phyloP scores from a whole-genome alignment of 2,888 invertebrate species.

The Aproaerema taeniolella region DNA sequence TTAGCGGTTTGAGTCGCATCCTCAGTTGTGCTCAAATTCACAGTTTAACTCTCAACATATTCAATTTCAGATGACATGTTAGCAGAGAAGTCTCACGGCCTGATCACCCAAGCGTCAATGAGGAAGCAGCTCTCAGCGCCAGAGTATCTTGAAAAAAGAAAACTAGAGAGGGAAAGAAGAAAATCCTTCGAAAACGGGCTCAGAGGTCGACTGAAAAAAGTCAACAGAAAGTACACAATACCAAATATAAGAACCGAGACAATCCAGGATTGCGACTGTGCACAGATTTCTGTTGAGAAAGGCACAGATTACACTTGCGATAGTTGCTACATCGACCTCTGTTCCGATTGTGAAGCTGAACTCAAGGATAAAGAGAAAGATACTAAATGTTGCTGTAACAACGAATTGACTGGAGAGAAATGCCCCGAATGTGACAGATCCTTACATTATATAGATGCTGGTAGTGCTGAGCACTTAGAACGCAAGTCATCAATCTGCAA shows the following conservation, averaged over 20 bases:
- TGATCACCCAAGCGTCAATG: slow-evolving; percentile 77
- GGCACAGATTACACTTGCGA: slow-evolving; percentile 67
- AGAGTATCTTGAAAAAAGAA: slow-evolving; percentile 92
- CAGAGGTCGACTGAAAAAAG: slow-evolving; percentile 78
- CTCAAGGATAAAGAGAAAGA: slow-evolving; percentile 41
- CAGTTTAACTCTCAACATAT: too few species aligned
- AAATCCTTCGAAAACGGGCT: slow-evolving; percentile 79
- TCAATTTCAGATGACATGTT: slow-evolving; percentile 76
- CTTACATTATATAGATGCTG: slow-evolving; percentile 62
- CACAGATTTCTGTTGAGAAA: slow-evolving; percentile 57
- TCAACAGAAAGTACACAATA: slow-evolving; percentile 61
- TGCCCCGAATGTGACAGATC: slow-evolving; percentile 63
- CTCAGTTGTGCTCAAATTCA: too few species aligned
- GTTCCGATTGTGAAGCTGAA: slow-evolving; percentile 65
- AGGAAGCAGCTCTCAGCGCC: slow-evolving; percentile 90
- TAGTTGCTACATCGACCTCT: slow-evolving; percentile 59
- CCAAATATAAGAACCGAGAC: slow-evolving; percentile 41
- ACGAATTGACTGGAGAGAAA: slow-evolving; percentile 44
- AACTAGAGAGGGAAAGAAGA: slow-evolving; percentile 82
- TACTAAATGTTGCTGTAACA: slow-evolving; percentile 48
- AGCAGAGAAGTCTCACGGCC: slow-evolving; percentile 77
- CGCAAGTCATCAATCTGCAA: slow-evolving; percentile 53
- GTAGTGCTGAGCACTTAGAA: slow-evolving; percentile 58
- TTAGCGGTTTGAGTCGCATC: too few species aligned
- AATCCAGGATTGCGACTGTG: slow-evolving; percentile 55